These are phyloP conservation scores for Bubo bubo DNA, from an alignment of 2,113 vertebrate genomes.

Conservation along the genomic window DNA sequence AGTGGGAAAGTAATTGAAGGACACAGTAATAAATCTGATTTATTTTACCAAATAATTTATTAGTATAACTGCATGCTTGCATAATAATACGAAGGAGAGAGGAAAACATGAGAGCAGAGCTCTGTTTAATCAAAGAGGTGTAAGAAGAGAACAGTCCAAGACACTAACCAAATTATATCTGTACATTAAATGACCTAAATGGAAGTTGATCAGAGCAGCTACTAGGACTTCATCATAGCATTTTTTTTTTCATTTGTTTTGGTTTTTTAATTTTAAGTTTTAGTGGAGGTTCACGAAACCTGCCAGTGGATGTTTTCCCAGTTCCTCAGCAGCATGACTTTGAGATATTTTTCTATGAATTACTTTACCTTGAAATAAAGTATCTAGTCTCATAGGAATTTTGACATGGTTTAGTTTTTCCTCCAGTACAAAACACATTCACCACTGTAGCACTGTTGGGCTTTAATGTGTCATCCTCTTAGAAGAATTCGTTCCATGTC, in stretches of 20 bases:
- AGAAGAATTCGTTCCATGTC: neutral
- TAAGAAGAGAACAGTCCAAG: neutral
- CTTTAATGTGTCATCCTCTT: neutral
- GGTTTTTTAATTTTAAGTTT: neutral
- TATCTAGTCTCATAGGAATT: neutral
- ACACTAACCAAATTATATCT: neutral
- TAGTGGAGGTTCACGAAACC: neutral
- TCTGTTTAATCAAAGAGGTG: neutral
- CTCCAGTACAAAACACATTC: neutral
- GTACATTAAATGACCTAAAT: neutral
- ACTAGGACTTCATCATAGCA: neutral
- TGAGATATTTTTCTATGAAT: neutral
- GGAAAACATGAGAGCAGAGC: neutral
- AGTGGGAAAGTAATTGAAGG: neutral
- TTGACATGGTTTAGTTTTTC: neutral
- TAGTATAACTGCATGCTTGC: neutral
- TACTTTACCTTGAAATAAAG: slow-evolving; percentile 23
- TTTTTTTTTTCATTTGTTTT: neutral
- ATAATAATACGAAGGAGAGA: neutral
- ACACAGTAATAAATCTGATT: neutral
- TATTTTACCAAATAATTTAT: neutral
- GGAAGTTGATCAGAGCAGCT: neutral
- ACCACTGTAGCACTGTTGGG: neutral
- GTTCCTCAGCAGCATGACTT: neutral
- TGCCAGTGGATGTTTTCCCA: neutral